Evolutionary conservation across 2,113 vertebrate species (phyloP), one percentile per base, ranked within the genome.

Genomic region (Marmota monax): DNA sequence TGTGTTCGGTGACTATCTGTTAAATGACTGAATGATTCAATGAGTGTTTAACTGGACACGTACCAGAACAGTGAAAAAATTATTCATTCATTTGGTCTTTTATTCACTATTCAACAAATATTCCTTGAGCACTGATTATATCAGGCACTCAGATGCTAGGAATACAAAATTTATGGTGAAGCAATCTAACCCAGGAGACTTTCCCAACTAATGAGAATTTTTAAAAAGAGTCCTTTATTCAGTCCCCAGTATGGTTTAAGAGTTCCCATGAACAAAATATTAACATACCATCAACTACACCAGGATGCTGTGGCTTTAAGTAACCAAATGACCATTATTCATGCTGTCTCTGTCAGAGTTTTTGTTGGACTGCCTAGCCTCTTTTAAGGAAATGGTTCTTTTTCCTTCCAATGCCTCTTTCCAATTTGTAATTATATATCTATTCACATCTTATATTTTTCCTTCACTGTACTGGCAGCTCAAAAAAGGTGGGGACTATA

Each of bases 1-100:
- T 1, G 4, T 92, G 23, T n/a, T 87, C 76, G 51, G 34, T 51
- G 45, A 53, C 14, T 90, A 86, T 34, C 80, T 89, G n/a, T 84
- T 37, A 51, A 97, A 37, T 88, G 88, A 94, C 0, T 82, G 58
- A 77, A 58, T 22, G 23, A 61, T 65, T 93, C 29, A 51, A 39
- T 88, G 58, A 84, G 39, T 74, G 48, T 79, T 97, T 76, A 77
- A 86, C 88, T 48, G 39, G 27, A 87, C n/a, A 83, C 39, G 23
- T 18, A 23, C 20, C 56, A 74, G 29, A 23, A 22, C n/a, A 69
- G 63, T 58, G 22, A 86, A 85, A 93, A 34, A 18, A n/a, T 1
- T 89, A 73, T 29, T 76, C 29, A 45, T 51, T 48, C 25, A 82
- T 85, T 84, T 34, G 8, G 10, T 61, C 51, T 95, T 82, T 84